Evolutionary conservation across 2,797 vertebrate species (phyloP).

Genomic region (Acanthiza pusilla): DNA sequence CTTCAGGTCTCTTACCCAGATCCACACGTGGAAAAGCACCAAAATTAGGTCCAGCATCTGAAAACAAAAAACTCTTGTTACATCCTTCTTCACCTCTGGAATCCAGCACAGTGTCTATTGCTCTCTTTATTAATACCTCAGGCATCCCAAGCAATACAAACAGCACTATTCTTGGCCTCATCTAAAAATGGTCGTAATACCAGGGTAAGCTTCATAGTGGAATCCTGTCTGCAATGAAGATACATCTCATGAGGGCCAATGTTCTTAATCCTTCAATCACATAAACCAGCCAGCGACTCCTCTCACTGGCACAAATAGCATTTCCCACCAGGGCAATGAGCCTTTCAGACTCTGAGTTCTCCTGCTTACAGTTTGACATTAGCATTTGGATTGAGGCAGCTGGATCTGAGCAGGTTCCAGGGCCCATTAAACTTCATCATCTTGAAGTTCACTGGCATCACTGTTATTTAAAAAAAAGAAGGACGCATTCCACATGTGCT

Average conservation of each 20-base stretch:
- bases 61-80: conserved; percentile 11
- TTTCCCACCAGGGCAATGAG: conserved; percentile 12
- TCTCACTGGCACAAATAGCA: conserved; percentile 22
- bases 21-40: background rate
- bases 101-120: background rate
- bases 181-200: background rate
- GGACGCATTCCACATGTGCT: conserved; percentile 61
- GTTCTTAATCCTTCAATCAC: conserved; percentile 35
- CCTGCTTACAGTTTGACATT: background rate
- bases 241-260: background rate
- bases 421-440: conserved; percentile 63
- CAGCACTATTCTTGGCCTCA: conserved; percentile 34
- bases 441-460: conserved; percentile 65
- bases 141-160: background rate
- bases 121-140: conserved; percentile 19
- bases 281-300: background rate
- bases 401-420: conserved; percentile 60
- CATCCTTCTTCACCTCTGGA: conserved; percentile 32
- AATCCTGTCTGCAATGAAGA: conserved; percentile 51
- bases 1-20: background rate
- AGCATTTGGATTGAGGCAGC: conserved; percentile 36
- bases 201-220: background rate
- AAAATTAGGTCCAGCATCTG: background rate
- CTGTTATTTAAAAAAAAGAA: conserved; percentile 42
- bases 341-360: conserved; percentile 39